A percentile compares a stretch with the other conserved stretches of the same genome.
Conservation (phyloP, 2,113 vertebrate genomes). For the Penelope pileata region DNA sequence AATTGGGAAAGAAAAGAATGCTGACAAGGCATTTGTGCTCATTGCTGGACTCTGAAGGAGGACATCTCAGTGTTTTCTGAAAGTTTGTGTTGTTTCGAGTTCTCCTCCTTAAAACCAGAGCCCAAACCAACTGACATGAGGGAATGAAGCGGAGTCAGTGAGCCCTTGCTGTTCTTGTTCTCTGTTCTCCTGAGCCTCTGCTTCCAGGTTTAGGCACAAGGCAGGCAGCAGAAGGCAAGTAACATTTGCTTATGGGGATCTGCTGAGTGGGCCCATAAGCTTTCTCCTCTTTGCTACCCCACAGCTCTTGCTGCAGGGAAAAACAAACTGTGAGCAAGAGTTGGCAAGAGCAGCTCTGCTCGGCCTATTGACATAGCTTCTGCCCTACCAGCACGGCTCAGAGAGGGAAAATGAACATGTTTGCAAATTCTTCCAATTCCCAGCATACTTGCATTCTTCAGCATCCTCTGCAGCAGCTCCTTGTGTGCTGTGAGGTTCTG, state of each 20-base stretch:
- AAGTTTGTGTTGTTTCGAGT: background rate
- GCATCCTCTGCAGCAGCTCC: slow-evolving; percentile 3
- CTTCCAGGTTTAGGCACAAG: slow-evolving; percentile 2
- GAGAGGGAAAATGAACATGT: background rate
- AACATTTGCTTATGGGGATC: background rate
- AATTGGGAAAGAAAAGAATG: background rate
- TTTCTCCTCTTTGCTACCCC: background rate
- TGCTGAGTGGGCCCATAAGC: fast-evolving
- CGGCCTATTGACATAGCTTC: background rate
- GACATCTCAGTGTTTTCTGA: background rate
- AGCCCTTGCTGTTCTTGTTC: slow-evolving; percentile 42
- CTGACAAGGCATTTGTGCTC: background rate
- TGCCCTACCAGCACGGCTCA: background rate
- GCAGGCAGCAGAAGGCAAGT: background rate
- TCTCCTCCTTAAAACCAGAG: background rate
- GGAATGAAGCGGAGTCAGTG: slow-evolving; percentile 6
- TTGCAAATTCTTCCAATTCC: slow-evolving; percentile 43
- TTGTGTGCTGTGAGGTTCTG: background rate
- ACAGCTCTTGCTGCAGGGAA: background rate
- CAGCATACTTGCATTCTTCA: background rate
- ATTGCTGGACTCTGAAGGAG: background rate
- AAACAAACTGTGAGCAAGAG: background rate
- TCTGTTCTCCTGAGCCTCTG: slow-evolving; percentile 44
- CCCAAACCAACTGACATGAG: slow-evolving; percentile 13
- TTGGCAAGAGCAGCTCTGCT: background rate